Percentiles rank a stretch among this genome's conserved stretches.
Evolutionary conservation across 2,797 vertebrate genomes (phyloP).

Genomic region (Galago senegalensis): DNA sequence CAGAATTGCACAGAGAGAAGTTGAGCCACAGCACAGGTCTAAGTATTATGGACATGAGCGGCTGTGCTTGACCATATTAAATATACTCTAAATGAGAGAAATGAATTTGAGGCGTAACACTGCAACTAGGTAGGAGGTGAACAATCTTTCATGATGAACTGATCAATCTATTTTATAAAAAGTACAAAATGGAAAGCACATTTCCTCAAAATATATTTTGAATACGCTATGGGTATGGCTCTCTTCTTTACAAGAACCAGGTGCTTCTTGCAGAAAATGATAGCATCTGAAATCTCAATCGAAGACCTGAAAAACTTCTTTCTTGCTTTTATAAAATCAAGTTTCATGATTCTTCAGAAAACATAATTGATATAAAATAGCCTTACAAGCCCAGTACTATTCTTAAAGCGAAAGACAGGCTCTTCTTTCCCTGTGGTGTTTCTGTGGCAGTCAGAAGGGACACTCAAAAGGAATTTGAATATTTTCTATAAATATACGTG

Average conservation of each 20-base stretch:
- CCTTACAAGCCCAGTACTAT: not conserved
- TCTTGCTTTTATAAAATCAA: conserved; percentile 24
- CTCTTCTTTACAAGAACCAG: conserved; percentile 7
- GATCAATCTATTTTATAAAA: not conserved
- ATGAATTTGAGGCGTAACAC: not conserved
- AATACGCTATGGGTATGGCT: not conserved
- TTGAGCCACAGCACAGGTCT: too few relatives aligned
- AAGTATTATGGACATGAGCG: too few relatives aligned
- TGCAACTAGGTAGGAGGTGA: not conserved
- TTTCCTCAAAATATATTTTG: not conserved
- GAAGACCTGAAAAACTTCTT: not conserved
- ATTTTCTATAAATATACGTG: not conserved
- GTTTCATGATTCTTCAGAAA: not conserved
- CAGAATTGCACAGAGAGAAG: not conserved
- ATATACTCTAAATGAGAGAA: not conserved
- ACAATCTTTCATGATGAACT: not conserved
- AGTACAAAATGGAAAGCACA: not conserved
- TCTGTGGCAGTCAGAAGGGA: not conserved
- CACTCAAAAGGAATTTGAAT: not conserved
- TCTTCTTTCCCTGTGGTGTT: not conserved
- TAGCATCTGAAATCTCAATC: not conserved
- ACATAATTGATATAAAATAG: not conserved
- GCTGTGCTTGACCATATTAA: not conserved
- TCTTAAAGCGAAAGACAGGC: not conserved
- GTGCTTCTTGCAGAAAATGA: not conserved